These are phyloP conservation scores for Pantherophis alleghaniensis DNA, from an alignment of 2,797 vertebrate species.

Conservation along the genomic window DNA sequence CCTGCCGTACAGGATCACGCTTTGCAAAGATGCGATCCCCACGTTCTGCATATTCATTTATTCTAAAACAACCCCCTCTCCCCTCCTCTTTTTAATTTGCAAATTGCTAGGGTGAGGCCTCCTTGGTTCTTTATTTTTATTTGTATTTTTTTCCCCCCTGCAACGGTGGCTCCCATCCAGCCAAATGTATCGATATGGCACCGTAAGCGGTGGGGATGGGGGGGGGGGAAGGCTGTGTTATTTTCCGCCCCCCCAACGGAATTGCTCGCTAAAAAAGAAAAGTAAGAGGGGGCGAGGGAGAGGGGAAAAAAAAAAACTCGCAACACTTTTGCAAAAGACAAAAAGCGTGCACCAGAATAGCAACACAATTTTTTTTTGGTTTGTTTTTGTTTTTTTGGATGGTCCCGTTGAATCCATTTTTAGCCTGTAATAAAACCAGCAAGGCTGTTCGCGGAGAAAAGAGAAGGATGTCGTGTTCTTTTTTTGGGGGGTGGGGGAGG, in stretches of 20 bases:
- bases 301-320: background rate
- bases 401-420: slow-evolving; percentile 50
- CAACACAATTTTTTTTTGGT: slow-evolving; percentile 12
- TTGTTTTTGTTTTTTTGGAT: background rate
- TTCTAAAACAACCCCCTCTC: no score
- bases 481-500: background rate
- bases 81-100: background rate
- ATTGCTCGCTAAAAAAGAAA: slow-evolving; percentile 54
- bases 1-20: background rate
- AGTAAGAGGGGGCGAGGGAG: background rate
- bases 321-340: slow-evolving; percentile 38
- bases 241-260: slow-evolving; percentile 33
- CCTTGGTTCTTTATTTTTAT: background rate
- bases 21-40: background rate
- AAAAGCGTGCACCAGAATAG: slow-evolving; percentile 47
- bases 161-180: background rate
- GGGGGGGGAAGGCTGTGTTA: slow-evolving; percentile 17
- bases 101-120: background rate
- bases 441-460: slow-evolving; percentile 43
- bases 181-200: background rate
- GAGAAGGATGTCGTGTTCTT: slow-evolving; percentile 48
- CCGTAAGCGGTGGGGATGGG: background rate
- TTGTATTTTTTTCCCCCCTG: background rate
- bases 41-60: background rate
- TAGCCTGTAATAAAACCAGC: slow-evolving; percentile 55